Evolutionary conservation across 2,797 vertebrate genomes (phyloP).

Genomic region (Neomorphus geoffroyi): DNA sequence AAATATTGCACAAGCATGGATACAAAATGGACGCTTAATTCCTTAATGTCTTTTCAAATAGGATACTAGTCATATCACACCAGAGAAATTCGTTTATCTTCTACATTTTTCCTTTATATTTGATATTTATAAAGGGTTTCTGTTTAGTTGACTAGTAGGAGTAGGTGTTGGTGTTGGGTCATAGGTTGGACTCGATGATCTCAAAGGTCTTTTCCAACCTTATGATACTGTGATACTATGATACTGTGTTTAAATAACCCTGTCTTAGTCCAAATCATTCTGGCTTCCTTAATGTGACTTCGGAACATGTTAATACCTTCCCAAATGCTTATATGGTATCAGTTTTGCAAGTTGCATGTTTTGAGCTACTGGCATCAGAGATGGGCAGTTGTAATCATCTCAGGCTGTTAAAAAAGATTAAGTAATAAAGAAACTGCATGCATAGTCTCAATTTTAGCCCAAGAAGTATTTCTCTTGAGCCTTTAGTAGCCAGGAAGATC

Average conservation of each 20-base stretch:
- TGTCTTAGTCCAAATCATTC: neutral
- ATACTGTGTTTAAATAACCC: neutral
- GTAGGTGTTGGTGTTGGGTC: no score
- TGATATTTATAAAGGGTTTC: neutral
- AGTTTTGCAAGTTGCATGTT: neutral
- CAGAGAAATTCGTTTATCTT: neutral
- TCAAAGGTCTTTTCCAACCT: no score
- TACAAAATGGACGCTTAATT: neutral
- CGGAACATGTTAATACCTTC: neutral
- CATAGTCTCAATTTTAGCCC: neutral
- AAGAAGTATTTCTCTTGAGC: neutral
- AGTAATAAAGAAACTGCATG: neutral
- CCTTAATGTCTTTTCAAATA: neutral
- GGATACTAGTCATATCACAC: neutral
- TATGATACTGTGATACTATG: no score
- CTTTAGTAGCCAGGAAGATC: neutral
- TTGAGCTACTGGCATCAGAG: neutral
- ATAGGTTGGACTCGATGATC: no score
- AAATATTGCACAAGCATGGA: no score
- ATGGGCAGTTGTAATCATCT: neutral
- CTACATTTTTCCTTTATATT: neutral
- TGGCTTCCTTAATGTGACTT: neutral
- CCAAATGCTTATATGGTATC: neutral
- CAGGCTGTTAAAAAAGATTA: neutral
- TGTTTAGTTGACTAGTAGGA: no score